Conservation (phyloP, 2,797 vertebrate species). For the Discoglossus pictus region DNA sequence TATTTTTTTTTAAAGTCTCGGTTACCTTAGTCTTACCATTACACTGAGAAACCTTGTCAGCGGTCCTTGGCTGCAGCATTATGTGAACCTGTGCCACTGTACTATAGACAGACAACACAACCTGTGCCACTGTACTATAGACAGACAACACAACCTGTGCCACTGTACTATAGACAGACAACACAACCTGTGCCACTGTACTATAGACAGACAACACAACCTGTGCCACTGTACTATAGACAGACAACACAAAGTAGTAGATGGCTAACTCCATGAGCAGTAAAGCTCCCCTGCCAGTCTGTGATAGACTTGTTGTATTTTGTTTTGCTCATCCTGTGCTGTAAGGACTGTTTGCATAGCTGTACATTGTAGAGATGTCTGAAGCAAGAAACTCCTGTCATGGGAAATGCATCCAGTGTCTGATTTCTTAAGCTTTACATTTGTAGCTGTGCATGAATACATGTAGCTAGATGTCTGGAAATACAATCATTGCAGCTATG, state of each 20-base stretch:
- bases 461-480: constrained; percentile 6
- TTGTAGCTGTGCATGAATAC: constrained; percentile 27
- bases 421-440: constrained; percentile 12
- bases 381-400: constrained; percentile 59
- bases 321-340: constrained; percentile 51
- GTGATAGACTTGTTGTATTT: constrained; percentile 50
- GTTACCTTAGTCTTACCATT: constrained; percentile 55
- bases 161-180: constrained; percentile 58
- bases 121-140: no score
- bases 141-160: constrained; percentile 59
- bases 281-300: constrained; percentile 54
- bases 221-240: constrained; percentile 59
- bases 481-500: constrained; percentile 29
- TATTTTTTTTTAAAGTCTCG: constrained; percentile 59
- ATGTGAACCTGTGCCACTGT: constrained; percentile 55
- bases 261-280: constrained; percentile 33
- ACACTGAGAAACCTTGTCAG: constrained; percentile 60
- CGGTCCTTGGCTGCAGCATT: constrained; percentile 61
- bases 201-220: no score
- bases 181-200: constrained; percentile 56
- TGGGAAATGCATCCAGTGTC: constrained; percentile 52
- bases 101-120: no score
- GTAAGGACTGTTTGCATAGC: constrained; percentile 49
- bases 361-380: constrained; percentile 55
- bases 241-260: constrained; percentile 57